Evolutionary conservation across 1,140 invertebrate genomes (phyloP), one percentile per base, ranked within the genome.

Genomic region (Orchesella cincta): DNA sequence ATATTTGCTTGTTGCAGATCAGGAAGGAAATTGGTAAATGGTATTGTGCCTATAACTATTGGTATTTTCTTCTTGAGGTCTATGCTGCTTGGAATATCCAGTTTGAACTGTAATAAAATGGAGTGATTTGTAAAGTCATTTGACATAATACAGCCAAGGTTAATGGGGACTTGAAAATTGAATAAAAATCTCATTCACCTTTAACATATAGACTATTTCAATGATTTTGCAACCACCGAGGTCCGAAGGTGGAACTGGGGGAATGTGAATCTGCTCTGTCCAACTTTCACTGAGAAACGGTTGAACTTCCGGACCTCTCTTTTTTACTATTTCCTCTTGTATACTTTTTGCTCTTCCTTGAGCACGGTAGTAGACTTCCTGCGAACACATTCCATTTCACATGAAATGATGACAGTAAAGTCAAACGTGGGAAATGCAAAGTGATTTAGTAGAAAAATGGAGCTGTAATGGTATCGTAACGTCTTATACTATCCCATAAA

Each of bases 31-130:
- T n/a, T 3, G 16, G 35, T 75, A 3, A 76, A 35, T 57, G 78
- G 78, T 23, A 80, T 80, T 23, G 75, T 80, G 1, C 78, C 78
- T 54, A 80, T 75, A 0, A 72, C 16, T 72, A 80, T 75, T 0
- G 78, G 78, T 14, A 80, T 39, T 1, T 52, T 29, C 1, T 26
- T 75, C 28, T 35, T 67, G 14, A 79, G 52, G 39, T 76, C 74
- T 8, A 73, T 54, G 26, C 75, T 35, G 2, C 78, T 75, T 1
- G 78, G 74, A 16, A 79, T 52, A 31, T 28, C 33, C n/a, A 76
- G 8, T 52, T 76, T 71, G 73, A 73, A 20, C 78, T 79, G 52
- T 57, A 23, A 28, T 26, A 23, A 74, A 5, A 74, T 16, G 35
- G 39, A 46, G 12, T 35, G 18, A 46, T 46, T 46, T 8, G 5